Evolutionary conservation across 1,140 invertebrate species (phyloP).

Genomic region (Trichonephila clavata): DNA sequence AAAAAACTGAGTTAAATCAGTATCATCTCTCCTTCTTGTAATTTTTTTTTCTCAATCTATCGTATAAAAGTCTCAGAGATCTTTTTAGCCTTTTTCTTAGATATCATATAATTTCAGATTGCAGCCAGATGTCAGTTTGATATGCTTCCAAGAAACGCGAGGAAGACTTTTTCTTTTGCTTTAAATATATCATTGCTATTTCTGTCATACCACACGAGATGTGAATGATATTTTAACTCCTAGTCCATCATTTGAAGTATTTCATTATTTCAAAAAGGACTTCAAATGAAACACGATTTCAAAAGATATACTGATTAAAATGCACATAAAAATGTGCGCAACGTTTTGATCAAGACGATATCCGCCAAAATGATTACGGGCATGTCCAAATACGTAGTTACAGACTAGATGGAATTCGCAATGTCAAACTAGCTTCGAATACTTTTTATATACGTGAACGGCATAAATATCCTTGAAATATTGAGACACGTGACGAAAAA

Average conservation of each 20-base stretch:
- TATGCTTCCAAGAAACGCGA: not conserved
- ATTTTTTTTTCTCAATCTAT: no score
- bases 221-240: not conserved
- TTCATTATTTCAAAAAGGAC: not conserved
- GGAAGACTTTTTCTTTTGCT: not conserved
- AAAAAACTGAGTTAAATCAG: no score
- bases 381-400: slow-evolving; percentile 40
- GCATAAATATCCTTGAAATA: slow-evolving; percentile 60
- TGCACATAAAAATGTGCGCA: not conserved
- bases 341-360: slow-evolving; percentile 7
- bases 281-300: not conserved
- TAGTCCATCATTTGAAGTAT: slow-evolving; percentile 23
- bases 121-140: no score
- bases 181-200: not conserved
- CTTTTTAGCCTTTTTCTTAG: no score
- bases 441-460: slow-evolving; percentile 18
- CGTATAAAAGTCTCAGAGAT: no score
- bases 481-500: slow-evolving; percentile 35
- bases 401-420: slow-evolving; percentile 37
- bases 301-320: slow-evolving; percentile 32
- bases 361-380: slow-evolving; percentile 5
- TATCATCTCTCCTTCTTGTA: no score
- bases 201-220: slow-evolving; percentile 4
- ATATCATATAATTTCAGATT: no score
- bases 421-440: slow-evolving; percentile 35